Conservation (phyloP, 2,888 invertebrate genomes). For the Allophyes oxyacanthae region DNA sequence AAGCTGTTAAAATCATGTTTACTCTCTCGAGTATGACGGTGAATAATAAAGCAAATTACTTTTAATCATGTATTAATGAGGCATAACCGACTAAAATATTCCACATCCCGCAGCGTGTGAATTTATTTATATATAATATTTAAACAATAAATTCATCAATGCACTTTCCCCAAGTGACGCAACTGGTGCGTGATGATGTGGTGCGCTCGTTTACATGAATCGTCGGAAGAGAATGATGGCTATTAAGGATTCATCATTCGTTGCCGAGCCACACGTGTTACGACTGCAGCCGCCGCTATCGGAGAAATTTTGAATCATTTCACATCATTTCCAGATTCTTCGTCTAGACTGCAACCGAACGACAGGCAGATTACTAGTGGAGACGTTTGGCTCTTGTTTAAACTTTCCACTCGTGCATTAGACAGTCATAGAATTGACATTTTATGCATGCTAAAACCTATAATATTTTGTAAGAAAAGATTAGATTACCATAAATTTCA, state of each 20-base stretch:
- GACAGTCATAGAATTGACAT: slow-evolving; percentile 12
- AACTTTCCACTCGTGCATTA: slow-evolving; percentile 38
- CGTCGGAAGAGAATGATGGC: slow-evolving; percentile 69
- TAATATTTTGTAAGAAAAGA: too few relatives aligned
- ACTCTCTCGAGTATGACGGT: slow-evolving; percentile 20
- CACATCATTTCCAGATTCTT: slow-evolving; percentile 55
- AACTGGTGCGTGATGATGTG: slow-evolving; percentile 76
- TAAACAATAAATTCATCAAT: slow-evolving; percentile 72
- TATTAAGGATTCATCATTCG: slow-evolving; percentile 74
- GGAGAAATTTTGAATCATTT: slow-evolving; percentile 62
- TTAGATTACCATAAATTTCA: too few relatives aligned
- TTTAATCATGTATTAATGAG: slow-evolving; percentile 7
- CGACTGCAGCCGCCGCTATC: slow-evolving; percentile 51
- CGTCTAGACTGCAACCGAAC: slow-evolving; percentile 51
- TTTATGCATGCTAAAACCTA: slow-evolving; percentile 9
- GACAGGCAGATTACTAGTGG: slow-evolving; percentile 13
- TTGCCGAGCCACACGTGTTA: slow-evolving; percentile 57
- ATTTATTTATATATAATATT: slow-evolving; percentile 58
- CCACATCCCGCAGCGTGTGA: slow-evolving; percentile 38
- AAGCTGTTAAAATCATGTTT: slow-evolving; percentile 15
- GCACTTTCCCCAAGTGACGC: slow-evolving; percentile 82
- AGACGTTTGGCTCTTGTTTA: slow-evolving; percentile 39
- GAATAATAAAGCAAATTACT: slow-evolving; percentile 27
- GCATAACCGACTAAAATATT: slow-evolving; percentile 34
- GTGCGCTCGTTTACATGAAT: slow-evolving; percentile 76